Evolutionary conservation across 2,888 invertebrate genomes (phyloP), one percentile per base, ranked within the genome.

Genomic region (Sphaerophoria taeniata): DNA sequence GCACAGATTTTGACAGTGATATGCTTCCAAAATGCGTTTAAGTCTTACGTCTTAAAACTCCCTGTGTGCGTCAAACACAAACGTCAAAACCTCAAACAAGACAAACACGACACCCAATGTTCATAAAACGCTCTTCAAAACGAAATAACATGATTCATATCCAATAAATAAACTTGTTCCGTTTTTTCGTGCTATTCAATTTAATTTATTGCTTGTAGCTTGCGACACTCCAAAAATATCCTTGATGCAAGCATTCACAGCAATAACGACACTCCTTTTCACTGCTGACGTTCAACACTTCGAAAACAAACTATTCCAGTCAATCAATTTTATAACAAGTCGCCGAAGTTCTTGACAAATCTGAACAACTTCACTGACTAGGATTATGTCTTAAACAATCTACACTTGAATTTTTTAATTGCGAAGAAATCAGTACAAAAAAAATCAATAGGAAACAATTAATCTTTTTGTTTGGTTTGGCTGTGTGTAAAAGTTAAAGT

Each of bases 161-260:
- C 7, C 1, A 49, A 72, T 49, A 72, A 49, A 60, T 39, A 58
- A 71, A 36, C 53, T 12, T 43, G 39, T 53, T 58, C 61, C 61
- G 36, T 61, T 61, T 53, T 39, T 72, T 24, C 24, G 39, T 11
- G 51, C n/a, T 33, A 49, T 72, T 73, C 61, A 45, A 63, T 55
- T 53, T 61, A 61, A 75, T 70, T 74, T 80, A 74, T 74, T 70
- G 61, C 55, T 34, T 63, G 61, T 74, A 69, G 16, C 24, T 16
- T 63, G 61, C 56, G 39, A 61, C 63, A 69, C 74, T 36, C 45
- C 49, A 49, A 49, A 80, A 39, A 74, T 80, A 63, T 75, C 70
- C 63, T 70, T 7, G 49, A 34, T 47, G 60, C 73, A 73, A 67
- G 67, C 39, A 72, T 24, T 24, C 24, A 24, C 24, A 24, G 24